Base-by-base conservation (phyloP, 1,140 invertebrate species). In the Danaus melanippus region DNA sequence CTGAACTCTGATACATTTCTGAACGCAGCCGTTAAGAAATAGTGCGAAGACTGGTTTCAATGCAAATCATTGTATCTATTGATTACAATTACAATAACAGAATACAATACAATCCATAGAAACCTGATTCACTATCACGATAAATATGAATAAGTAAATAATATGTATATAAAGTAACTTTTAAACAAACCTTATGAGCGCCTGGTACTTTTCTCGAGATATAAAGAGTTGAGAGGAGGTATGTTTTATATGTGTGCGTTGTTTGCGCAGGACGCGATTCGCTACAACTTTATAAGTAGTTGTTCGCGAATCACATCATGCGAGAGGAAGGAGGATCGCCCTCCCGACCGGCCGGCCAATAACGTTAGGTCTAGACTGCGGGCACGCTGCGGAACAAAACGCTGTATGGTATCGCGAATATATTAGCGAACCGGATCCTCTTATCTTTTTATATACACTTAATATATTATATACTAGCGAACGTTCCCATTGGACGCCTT, bases 241-340 rank as follows among this genome's bases (percentile, higher is more conserved):
- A 50, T 50, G 46, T 39, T 44, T 50, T 61, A 50, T 61, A 15
- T 53, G 49, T 64, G 65, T 71, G 62, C 64, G 71, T 54, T 70
- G 64, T 74, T 60, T 61, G 67, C 60, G 60, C 69, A 83, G 79
- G 78, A 85, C 67, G 62, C 68, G 74, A 77, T 81, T 82, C 71
- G 77, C 71, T 62, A 74, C 51, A 66, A 67, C 41, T 62, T 54
- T 64, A 67, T 68, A 60, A 71, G 71, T 76, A 70, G 61, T 70
- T 46, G 68, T 76, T 84, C 75, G 83, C 83, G 80, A 84, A 86
- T 86, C 76, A 72, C 65, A 77, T 79, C 79, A 81, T 68, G 53
- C 72, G 83, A 84, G 83, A 86, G 79, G 72, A 81, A 71, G 80
- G 80, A 86, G 83, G 79, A 84, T 83, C 75, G 79, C 77, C 83